Percentiles rank a stretch among this genome's conserved stretches.
phyloP scores from a whole-genome alignment of 2,113 vertebrate species.

The Capreolus pygargus region DNA sequence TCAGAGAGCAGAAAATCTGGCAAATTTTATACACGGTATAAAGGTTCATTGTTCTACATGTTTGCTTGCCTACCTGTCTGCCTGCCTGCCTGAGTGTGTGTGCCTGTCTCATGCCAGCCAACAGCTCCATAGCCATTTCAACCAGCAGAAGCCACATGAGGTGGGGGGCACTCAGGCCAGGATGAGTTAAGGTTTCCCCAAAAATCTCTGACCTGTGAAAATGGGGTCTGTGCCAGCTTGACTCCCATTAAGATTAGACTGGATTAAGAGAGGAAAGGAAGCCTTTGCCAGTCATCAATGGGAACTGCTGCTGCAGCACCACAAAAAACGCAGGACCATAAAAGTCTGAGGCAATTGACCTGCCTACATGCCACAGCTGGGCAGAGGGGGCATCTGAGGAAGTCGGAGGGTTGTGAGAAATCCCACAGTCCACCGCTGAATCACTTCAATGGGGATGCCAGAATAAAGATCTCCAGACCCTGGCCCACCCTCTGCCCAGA shows the following conservation, averaged over 20 bases:
- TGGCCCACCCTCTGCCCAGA: not conserved
- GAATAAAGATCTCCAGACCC: not conserved
- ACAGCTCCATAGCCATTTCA: not conserved
- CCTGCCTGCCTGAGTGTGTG: not conserved
- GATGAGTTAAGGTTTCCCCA: not conserved
- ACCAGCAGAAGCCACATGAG: not conserved
- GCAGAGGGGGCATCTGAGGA: not conserved
- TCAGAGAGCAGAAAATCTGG: not conserved
- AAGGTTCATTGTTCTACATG: not conserved
- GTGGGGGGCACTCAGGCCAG: not conserved
- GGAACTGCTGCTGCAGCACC: not conserved
- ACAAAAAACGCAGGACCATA: not conserved
- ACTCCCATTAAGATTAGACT: not conserved
- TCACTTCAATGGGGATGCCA: rapidly evolving
- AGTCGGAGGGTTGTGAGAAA: not conserved
- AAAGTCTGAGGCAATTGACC: not conserved
- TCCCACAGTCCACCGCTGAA: not conserved
- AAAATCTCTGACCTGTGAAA: not conserved
- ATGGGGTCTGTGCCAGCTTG: not conserved
- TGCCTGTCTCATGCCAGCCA: not conserved
- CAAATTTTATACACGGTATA: too few relatives aligned
- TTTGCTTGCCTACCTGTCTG: not conserved
- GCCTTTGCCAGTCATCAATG: not conserved
- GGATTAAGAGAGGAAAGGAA: not conserved
- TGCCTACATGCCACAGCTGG: rapidly evolving